phyloP scores from a whole-genome alignment of 2,888 invertebrate genomes.

The Drosophila anomalata region DNA sequence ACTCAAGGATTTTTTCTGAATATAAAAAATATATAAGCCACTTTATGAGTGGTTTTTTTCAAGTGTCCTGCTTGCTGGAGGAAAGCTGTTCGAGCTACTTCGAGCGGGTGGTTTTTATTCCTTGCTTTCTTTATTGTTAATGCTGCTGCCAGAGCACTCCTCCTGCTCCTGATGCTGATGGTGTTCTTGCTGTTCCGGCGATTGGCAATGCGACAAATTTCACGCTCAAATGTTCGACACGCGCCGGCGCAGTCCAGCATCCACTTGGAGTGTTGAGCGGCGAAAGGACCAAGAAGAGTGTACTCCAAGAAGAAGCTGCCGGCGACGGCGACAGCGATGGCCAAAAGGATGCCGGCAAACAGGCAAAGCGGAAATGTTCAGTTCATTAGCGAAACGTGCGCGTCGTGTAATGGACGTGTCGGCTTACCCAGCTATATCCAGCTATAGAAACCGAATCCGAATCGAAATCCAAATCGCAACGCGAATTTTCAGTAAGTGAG shows the following conservation, averaged over 20 bases:
- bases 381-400: constrained; percentile 82
- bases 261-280: constrained; percentile 46
- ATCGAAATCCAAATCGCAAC: constrained; percentile 29
- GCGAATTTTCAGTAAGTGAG: constrained; percentile 19
- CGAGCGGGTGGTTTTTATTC: constrained; percentile 54
- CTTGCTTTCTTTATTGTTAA: constrained; percentile 21
- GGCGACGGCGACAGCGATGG: constrained; percentile 10
- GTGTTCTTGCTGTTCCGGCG: constrained; percentile 15
- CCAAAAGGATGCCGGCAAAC: constrained; percentile 76
- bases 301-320: constrained; percentile 13
- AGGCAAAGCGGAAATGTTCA: constrained; percentile 73
- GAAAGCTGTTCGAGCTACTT: constrained; percentile 18
- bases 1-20: too few species aligned
- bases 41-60: constrained; percentile 12
- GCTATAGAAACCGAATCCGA: constrained; percentile 6
- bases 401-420: constrained; percentile 79
- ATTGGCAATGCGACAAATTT: constrained; percentile 68
- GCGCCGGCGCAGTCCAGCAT: constrained; percentile 76
- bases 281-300: constrained; percentile 33
- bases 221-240: constrained; percentile 77
- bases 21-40: not conserved
- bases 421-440: constrained; percentile 11
- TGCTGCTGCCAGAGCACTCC: constrained; percentile 11
- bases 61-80: constrained; percentile 15
- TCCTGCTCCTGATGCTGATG: constrained; percentile 8